These are phyloP conservation scores for Oceanodroma leucorhoa DNA, from an alignment of 2,797 vertebrate species.

Conservation along the genomic window DNA sequence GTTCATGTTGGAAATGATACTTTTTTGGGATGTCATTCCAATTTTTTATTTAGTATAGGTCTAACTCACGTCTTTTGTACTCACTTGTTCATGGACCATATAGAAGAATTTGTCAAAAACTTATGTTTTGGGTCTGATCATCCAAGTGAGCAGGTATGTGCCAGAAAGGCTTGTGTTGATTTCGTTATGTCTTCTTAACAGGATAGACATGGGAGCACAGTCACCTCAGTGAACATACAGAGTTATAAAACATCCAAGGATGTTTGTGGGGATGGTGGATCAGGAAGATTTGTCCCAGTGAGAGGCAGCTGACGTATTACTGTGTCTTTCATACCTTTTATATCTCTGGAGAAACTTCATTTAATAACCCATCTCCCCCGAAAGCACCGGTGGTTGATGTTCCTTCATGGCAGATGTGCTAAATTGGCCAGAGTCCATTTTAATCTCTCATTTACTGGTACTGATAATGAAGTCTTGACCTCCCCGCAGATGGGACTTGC, in stretches of 20 bases:
- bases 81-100: not conserved
- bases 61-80: not conserved
- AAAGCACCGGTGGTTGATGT: not conserved
- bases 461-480: conserved; percentile 41
- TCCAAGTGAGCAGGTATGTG: not conserved
- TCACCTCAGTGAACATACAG: too few species aligned
- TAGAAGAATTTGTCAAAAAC: not conserved
- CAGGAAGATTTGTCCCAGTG: not conserved
- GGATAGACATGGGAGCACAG: fast-evolving
- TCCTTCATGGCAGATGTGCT: conserved; percentile 22
- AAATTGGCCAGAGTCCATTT: conserved; percentile 32
- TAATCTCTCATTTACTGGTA: not conserved
- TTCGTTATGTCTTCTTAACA: not conserved
- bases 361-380: conserved; percentile 3
- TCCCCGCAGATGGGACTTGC: conserved; percentile 19
- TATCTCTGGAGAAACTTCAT: not conserved
- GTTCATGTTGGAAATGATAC: not conserved
- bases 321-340: not conserved
- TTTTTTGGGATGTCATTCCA: not conserved
- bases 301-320: not conserved
- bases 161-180: not conserved
- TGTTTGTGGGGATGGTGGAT: not conserved
- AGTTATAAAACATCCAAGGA: not conserved
- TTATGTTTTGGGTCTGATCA: not conserved
- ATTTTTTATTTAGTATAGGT: not conserved